Evolutionary conservation across 2,797 vertebrate species (phyloP).

Genomic region (Amniataba percoides): DNA sequence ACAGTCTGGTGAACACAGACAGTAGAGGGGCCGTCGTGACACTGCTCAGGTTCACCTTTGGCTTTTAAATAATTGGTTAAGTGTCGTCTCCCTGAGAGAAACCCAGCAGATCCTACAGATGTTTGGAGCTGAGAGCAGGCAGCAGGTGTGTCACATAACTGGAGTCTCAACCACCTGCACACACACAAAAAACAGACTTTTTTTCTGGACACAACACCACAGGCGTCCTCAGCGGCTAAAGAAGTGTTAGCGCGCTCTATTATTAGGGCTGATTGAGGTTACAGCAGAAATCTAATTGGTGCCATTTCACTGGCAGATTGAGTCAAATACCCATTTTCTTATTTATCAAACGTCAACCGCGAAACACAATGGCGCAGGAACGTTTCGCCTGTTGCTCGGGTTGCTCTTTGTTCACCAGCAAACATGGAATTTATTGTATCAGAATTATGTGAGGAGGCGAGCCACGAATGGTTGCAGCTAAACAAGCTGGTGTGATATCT

Average conservation of each 20-base stretch:
- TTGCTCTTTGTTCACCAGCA: constrained; percentile 1
- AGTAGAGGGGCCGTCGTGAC: constrained; percentile 18
- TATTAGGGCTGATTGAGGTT: constrained; percentile 27
- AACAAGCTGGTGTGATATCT: constrained; percentile 26
- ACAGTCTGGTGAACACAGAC: constrained; percentile 35
- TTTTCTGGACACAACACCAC: background rate
- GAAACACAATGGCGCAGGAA: background rate
- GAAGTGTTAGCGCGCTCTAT: constrained; percentile 9
- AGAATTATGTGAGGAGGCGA: background rate
- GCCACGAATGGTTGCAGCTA: constrained; percentile 9
- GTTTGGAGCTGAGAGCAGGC: background rate
- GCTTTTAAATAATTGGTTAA: constrained; percentile 43
- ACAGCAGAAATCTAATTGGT: constrained; percentile 13
- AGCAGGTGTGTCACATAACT: constrained; percentile 1
- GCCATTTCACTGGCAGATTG: background rate
- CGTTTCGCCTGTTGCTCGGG: background rate
- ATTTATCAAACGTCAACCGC: constrained; percentile 4
- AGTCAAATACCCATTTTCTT: constrained; percentile 25
- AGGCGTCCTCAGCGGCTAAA: background rate
- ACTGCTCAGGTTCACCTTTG: constrained; percentile 25
- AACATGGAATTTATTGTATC: background rate
- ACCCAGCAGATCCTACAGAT: constrained; percentile 10
- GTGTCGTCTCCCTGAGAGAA: constrained; percentile 11
- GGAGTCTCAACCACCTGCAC: constrained; percentile 2
- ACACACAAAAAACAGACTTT: background rate